Conservation (phyloP, 2,888 invertebrate species). For the Drosophila basisetae region DNA sequence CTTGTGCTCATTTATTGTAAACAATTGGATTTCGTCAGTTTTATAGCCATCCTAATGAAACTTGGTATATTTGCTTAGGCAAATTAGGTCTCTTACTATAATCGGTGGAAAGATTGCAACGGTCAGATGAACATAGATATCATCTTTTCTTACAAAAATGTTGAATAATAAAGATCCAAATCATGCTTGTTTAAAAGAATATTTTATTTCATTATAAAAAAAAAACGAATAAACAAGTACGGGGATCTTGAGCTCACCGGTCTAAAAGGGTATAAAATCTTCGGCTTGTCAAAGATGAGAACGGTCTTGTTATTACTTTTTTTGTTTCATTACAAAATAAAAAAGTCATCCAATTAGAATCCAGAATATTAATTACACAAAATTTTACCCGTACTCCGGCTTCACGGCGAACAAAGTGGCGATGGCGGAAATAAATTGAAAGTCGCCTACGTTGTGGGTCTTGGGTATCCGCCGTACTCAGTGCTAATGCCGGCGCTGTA, state of each 20-base stretch:
- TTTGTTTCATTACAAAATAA: conserved; percentile 25
- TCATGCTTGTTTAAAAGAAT: background rate
- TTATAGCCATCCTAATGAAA: background rate
- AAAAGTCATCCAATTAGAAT: conserved; percentile 54
- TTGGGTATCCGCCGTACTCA: background rate
- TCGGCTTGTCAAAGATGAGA: background rate
- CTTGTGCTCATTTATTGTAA: background rate
- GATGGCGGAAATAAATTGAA: background rate
- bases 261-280: background rate
- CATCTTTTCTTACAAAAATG: background rate
- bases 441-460: background rate
- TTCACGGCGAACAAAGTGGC: background rate
- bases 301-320: background rate
- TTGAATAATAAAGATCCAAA: background rate
- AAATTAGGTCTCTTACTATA: background rate
- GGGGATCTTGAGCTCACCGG: background rate
- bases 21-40: background rate
- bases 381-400: conserved; percentile 43
- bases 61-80: background rate
- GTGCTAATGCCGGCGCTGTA: background rate
- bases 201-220: background rate
- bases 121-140: background rate
- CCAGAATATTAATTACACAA: conserved; percentile 65
- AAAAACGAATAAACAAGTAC: background rate
- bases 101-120: background rate